Base-by-base conservation (phyloP, 2,888 invertebrate genomes). In the Synanthedon andrenaeformis region DNA sequence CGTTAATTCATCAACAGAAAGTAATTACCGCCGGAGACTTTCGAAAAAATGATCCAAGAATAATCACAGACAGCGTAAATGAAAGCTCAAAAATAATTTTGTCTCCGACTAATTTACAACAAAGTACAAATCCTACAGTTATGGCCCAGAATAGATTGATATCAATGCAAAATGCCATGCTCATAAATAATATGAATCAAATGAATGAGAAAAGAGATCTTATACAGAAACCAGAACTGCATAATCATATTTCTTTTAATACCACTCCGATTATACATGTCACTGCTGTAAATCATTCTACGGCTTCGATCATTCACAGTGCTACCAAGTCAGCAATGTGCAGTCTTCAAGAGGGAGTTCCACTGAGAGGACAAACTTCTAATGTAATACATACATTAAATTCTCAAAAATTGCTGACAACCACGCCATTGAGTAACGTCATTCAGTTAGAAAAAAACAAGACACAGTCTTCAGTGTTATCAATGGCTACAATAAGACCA, bases 101-200 rank as follows among this genome's bases (percentile, higher is more conserved):
- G 53, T 83, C 88, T 4, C 78, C 88, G 42, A 75, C 79, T 6
- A 77, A 65, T 62, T 62, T 82, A 56, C 79, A 78, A 57, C 77
- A 74, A 56, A 79, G 63, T 52, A 69, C 76, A 51, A 86, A 80
- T 66, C 72, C 82, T 52, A 79, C 85, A 49, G 75, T 85, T 10
- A 74, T 86, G 77, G 77, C 85, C 10, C 87, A 86, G 64, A 88
- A 87, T 65, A 75, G 88, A 45, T 66, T 88, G 45, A 79, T 87
- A 61, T 76, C 84, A 1, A 79, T 87, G 81, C 82, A 83, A 66
- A 82, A 81, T 63, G 72, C 82, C 41, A 74, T 85, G 45, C 64
- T 86, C 50, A 66, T 85, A 45, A 84, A 76, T 60, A 79, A 73
- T 54, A 68, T 79, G 48, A 72, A 58, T 55, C 67, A 75, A 56